phyloP scores from a whole-genome alignment of 2,888 invertebrate genomes.

The Dioctria rufipes region DNA sequence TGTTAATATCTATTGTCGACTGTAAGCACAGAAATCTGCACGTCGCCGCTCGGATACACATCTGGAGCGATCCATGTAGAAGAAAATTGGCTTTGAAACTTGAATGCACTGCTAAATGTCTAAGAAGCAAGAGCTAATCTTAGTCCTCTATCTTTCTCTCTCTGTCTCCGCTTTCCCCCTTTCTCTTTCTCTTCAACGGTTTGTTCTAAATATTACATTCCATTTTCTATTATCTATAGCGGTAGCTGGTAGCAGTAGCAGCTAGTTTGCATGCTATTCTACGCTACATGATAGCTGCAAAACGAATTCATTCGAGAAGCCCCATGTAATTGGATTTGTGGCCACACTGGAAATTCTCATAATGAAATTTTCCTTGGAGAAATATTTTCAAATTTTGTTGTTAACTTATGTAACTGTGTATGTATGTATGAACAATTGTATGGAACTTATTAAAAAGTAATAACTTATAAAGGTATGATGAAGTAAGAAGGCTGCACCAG shows the following conservation, averaged over 20 bases:
- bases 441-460: neutral
- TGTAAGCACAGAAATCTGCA: neutral
- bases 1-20: conserved; percentile 14
- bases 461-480: no score
- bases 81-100: conserved; percentile 44
- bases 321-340: conserved; percentile 48
- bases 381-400: conserved; percentile 40
- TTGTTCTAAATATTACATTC: no score
- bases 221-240: no score
- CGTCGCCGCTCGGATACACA: conserved; percentile 20
- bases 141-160: conserved; percentile 3
- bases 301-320: conserved; percentile 38
- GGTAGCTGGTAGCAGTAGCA: neutral
- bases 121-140: conserved; percentile 47
- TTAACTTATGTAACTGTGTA: neutral
- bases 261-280: conserved; percentile 44
- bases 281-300: conserved; percentile 25
- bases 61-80: conserved; percentile 26
- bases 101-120: conserved; percentile 50
- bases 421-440: neutral
- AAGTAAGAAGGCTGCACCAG: no score
- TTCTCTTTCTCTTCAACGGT: no score
- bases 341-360: conserved; percentile 36
- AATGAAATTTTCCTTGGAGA: conserved; percentile 31
- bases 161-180: no score